These are phyloP conservation scores for Byasa hedistus DNA, from an alignment of 2,888 invertebrate genomes.

Conservation along the genomic window DNA sequence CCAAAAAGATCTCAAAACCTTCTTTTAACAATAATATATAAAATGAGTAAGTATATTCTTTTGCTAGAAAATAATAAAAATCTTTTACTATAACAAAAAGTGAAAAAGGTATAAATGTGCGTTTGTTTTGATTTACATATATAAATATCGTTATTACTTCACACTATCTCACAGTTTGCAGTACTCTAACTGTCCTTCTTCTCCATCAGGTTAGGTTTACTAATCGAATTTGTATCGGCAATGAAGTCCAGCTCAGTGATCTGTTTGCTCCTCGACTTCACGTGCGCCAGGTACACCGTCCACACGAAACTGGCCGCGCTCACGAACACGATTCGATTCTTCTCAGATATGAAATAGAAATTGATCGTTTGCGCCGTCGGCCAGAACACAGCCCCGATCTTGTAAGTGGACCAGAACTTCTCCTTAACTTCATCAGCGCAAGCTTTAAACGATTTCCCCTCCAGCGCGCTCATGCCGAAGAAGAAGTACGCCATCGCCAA, in stretches of 20 bases:
- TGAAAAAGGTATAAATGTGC: too few relatives aligned
- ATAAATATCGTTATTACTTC: too few relatives aligned
- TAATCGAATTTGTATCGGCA: background rate
- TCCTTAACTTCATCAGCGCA: slow-evolving; percentile 84
- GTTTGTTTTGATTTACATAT: too few relatives aligned
- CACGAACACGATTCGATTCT: slow-evolving; percentile 86
- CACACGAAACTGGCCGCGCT: slow-evolving; percentile 86
- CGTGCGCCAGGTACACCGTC: slow-evolving; percentile 88
- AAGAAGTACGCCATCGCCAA: slow-evolving; percentile 86
- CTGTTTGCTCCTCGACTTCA: slow-evolving; percentile 77
- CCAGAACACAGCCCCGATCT: slow-evolving; percentile 84
- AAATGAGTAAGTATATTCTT: too few relatives aligned
- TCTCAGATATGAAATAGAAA: slow-evolving; percentile 84
- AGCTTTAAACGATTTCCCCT: slow-evolving; percentile 80
- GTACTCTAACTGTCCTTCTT: background rate
- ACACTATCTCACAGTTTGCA: too few relatives aligned
- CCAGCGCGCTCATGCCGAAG: slow-evolving; percentile 86
- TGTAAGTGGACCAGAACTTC: slow-evolving; percentile 87
- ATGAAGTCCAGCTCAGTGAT: background rate
- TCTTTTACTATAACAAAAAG: too few relatives aligned
- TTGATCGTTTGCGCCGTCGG: slow-evolving; percentile 86
- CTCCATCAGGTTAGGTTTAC: background rate
- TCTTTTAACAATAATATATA: too few relatives aligned
- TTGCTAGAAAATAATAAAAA: too few relatives aligned
- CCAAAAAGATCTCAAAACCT: too few relatives aligned